These are phyloP conservation scores for Sparus aurata DNA, from an alignment of 2,797 vertebrate genomes.

Conservation along the genomic window DNA sequence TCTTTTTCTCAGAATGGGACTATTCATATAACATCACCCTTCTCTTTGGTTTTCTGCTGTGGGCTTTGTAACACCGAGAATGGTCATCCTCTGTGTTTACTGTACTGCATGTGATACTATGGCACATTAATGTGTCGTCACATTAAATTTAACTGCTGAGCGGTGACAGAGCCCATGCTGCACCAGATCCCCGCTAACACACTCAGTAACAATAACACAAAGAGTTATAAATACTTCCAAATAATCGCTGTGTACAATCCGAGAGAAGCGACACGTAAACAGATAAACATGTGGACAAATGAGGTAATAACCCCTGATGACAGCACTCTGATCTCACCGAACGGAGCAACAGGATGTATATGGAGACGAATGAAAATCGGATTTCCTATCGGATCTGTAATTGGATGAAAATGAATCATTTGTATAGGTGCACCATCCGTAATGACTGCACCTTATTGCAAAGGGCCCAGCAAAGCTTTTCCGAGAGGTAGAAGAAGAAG, in stretches of 20 bases:
- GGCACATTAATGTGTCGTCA: conserved; percentile 39
- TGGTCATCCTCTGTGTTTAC: conserved; percentile 12
- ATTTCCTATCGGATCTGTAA: conserved; percentile 60
- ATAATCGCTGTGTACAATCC: conserved; percentile 48
- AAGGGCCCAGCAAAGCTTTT: conserved; percentile 10
- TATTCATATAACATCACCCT: neutral
- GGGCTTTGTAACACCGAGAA: neutral
- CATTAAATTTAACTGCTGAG: conserved; percentile 48
- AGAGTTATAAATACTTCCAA: conserved; percentile 68
- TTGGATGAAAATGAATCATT: conserved; percentile 69
- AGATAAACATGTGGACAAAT: conserved; percentile 60
- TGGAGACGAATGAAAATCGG: conserved; percentile 38
- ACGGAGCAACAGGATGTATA: conserved; percentile 42
- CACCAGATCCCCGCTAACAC: conserved; percentile 29
- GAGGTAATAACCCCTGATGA: conserved; percentile 36
- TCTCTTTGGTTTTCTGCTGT: neutral
- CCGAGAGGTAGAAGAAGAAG: neutral
- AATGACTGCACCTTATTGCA: conserved; percentile 34
- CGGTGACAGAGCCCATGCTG: conserved; percentile 37
- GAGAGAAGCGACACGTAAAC: conserved; percentile 45
- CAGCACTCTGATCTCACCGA: conserved; percentile 27
- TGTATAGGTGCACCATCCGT: conserved; percentile 19
- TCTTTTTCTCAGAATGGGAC: neutral
- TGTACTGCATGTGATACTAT: neutral
- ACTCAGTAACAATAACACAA: conserved; percentile 35